A percentile compares a stretch with the other conserved stretches of the same genome.
Evolutionary conservation across 2,113 vertebrate genomes (phyloP).

Genomic region (Otolemur garnettii): DNA sequence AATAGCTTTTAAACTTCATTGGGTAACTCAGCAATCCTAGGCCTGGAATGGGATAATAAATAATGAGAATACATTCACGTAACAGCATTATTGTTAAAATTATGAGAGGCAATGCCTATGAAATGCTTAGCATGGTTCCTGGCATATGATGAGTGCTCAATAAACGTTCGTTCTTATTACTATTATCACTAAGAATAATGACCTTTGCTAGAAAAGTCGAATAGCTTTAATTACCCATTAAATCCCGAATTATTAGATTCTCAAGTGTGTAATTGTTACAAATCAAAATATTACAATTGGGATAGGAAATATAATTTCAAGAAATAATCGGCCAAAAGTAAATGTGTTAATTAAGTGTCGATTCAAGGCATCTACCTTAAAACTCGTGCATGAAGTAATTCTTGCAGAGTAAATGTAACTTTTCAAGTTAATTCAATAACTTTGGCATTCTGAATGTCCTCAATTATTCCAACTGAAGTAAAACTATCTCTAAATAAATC

Average conservation of each 20-base stretch:
- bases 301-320: conserved; percentile 70
- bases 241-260: conserved; percentile 71
- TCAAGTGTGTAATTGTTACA: conserved; percentile 60
- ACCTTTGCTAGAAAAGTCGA: conserved; percentile 59
- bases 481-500: conserved; percentile 71
- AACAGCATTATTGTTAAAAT: conserved; percentile 24
- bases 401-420: neutral
- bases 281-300: conserved; percentile 71
- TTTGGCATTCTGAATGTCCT: conserved; percentile 51
- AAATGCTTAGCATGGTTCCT: conserved; percentile 7
- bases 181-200: conserved; percentile 67
- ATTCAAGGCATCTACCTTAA: conserved; percentile 67
- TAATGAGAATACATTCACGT: conserved; percentile 9
- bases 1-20: neutral
- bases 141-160: conserved; percentile 27
- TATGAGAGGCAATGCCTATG: neutral
- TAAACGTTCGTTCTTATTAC: conserved; percentile 29
- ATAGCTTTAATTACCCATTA: conserved; percentile 68
- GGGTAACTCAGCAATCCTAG: neutral
- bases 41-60: neutral
- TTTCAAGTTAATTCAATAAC: conserved; percentile 65
- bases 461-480: conserved; percentile 62
- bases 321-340: conserved; percentile 25
- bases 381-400: conserved; percentile 52
- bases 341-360: conserved; percentile 49